Base-by-base conservation (phyloP, 2,888 invertebrate species). In the Rotaria macrura region DNA sequence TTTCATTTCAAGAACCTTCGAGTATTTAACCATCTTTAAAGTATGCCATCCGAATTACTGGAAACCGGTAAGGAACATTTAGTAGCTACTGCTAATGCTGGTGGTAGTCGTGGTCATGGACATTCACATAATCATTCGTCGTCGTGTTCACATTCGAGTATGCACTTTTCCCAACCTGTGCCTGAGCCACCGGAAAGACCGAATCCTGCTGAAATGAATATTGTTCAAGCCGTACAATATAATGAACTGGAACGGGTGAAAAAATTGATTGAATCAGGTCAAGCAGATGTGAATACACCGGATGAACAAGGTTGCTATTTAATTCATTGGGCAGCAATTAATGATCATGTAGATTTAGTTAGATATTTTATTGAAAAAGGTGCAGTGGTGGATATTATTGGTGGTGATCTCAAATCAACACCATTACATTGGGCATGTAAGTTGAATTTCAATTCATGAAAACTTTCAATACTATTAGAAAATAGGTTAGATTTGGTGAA, bases 241-340 rank as follows among this genome's bases (percentile, higher is more conserved):
- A 97, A 97, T 1, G 54, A 84, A 49, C 34, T 86, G 14, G 86
- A 86, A n/a, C n/a, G 86, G 52, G 12, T 84, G 20, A 86, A 86
- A 88, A 95, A 97, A 91, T 92, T 98, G 52, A 93, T 98, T 9
- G 96, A 97, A 89, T 94, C 94, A 65, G 74, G 74, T 40, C 74
- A 74, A 74, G 25, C 25, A 25, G 95, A 97, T 92, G 96, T 97
- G 23, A 97, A 97, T 91, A 94, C 95, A 90, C 94, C 96, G 83
- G 99, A 99, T 91, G 93, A 93, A 88, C 97, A 99, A 91, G 96
- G 29, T 1, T 84, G 84, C 29, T 52, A 84, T 84, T 52, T 84
- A 23, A 52, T 84, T 17, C 84, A 84, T 84, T 84, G 84, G 84
- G 84, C 84, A 43, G 10, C 84, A 34, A 84, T 84, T 23, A 84